Percentiles rank a stretch among this genome's conserved stretches.
phyloP scores from a whole-genome alignment of 2,113 vertebrate genomes.

The Onychostruthus taczanowskii region DNA sequence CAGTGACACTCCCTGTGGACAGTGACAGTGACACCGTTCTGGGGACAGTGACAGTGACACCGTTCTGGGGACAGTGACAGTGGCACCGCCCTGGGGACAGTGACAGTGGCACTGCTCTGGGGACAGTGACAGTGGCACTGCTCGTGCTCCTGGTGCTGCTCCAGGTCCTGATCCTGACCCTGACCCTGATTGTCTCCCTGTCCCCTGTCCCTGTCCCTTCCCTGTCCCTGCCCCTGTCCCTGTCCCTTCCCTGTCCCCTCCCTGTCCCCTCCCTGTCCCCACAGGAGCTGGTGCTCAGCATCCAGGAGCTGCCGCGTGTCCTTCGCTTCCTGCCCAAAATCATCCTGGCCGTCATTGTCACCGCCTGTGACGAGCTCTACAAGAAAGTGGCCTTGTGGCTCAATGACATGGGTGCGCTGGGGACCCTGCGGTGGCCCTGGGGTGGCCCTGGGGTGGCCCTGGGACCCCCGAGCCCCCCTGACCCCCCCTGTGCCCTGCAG shows the following conservation, averaged over 20 bases:
- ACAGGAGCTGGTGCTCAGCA: slow-evolving; percentile 88
- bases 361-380: slow-evolving; percentile 91
- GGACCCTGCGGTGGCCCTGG: not conserved
- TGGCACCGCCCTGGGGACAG: not conserved
- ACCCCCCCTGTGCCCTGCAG: slow-evolving; percentile 56
- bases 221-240: too few species aligned
- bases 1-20: too few species aligned
- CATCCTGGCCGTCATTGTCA: slow-evolving; percentile 91
- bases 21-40: fast-evolving
- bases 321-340: slow-evolving; percentile 93
- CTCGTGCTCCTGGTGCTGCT: not conserved
- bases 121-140: not conserved
- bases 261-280: not conserved
- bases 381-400: slow-evolving; percentile 95
- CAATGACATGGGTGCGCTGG: slow-evolving; percentile 90
- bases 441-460: not conserved
- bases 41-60: too few species aligned
- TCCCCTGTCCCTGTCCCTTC: too few species aligned
- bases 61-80: not conserved
- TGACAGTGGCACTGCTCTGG: fast-evolving
- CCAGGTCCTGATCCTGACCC: too few species aligned
- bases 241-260: too few species aligned
- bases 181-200: too few species aligned
- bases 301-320: slow-evolving; percentile 89
- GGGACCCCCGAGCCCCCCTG: not conserved